Evolutionary conservation across 2,113 vertebrate genomes (phyloP), one percentile per base, ranked within the genome.

Genomic region (Sterrhoptilus dennistouni): DNA sequence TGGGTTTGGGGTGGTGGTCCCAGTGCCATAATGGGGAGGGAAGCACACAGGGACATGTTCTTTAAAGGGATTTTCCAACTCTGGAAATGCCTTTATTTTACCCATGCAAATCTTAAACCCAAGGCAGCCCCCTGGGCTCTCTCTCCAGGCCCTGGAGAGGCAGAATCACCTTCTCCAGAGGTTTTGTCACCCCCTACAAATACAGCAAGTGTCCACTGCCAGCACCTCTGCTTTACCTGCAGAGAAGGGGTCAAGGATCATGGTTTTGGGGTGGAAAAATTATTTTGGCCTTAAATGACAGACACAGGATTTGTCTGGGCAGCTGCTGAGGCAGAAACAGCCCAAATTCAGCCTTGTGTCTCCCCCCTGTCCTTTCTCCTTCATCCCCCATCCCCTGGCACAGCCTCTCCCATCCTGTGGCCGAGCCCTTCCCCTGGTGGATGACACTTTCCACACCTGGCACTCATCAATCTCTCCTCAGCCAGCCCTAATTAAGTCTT

Each of bases 271-370:
- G 6, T 71, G 47, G 12, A 47, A 38, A 79, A 42, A 5, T 45
- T 33, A 5, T n/a, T 71, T 24, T 1, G 1, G 42, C 38, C 31
- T 24, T 35, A 19, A n/a, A 17, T 0, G 2, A 17, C 44, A 31
- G 23, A 10, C 36, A 27, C 27, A 84, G 29, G 42, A 14, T 54
- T n/a, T 14, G 3, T n/a, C 69, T 28, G 71, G 33, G 50, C 45
- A 40, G 42, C 4, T 71, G 21, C 59, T 56, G 71, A 49, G 27
- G 38, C 61, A 72, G 29, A 31, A 13, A 15, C 8, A 70, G 33
- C 33, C 38, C 45, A 45, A 84, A 70, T 16, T 33, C 47, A 56
- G 9, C 49, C 44, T 45, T 12, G 25, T 35, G 20, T 15, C n/a
- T 33, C 50, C 12, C 23, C 6, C 5, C 29, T 61, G 9, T 21